A percentile compares a stretch with the other conserved stretches of the same genome.
These are phyloP conservation scores for Catocala fraxini DNA, from an alignment of 2,888 invertebrate species.

Conservation along the genomic window DNA sequence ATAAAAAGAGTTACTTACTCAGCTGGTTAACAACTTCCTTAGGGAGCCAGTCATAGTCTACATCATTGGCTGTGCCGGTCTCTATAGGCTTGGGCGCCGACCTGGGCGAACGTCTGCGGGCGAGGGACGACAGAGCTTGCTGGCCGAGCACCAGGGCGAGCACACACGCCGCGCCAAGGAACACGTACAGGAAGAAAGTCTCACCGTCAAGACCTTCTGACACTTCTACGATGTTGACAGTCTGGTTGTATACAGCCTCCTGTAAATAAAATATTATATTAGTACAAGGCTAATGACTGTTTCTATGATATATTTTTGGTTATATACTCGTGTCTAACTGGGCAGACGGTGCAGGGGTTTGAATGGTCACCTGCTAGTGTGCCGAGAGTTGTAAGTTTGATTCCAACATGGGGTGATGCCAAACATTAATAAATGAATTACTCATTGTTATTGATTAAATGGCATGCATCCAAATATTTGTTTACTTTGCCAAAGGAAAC, in stretches of 20 bases:
- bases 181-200: slow-evolving; percentile 99
- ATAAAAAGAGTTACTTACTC: slow-evolving; percentile 88
- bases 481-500: too few relatives aligned
- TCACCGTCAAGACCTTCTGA: slow-evolving; percentile 99
- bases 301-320: too few relatives aligned
- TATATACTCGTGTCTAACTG: too few relatives aligned
- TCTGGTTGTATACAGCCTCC: slow-evolving; percentile 99
- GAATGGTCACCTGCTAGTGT: too few relatives aligned
- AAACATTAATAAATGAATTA: not conserved
- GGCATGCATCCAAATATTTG: too few relatives aligned
- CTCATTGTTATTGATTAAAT: too few relatives aligned
- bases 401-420: not conserved
- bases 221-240: slow-evolving; percentile 97
- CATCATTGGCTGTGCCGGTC: slow-evolving; percentile 96
- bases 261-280: slow-evolving; percentile 74
- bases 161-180: slow-evolving; percentile 96
- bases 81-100: slow-evolving; percentile 91
- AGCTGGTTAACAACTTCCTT: slow-evolving; percentile 94
- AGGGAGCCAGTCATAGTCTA: slow-evolving; percentile 99
- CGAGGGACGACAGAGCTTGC: slow-evolving; percentile 94
- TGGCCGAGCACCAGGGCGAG: slow-evolving; percentile 96
- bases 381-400: too few relatives aligned
- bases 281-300: not conserved
- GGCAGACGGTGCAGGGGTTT: too few relatives aligned
- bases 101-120: slow-evolving; percentile 90